Percentiles rank a stretch among this genome's conserved stretches.
phyloP scores from a whole-genome alignment of 1,140 invertebrate species.

The Homalodisca vitripennis region DNA sequence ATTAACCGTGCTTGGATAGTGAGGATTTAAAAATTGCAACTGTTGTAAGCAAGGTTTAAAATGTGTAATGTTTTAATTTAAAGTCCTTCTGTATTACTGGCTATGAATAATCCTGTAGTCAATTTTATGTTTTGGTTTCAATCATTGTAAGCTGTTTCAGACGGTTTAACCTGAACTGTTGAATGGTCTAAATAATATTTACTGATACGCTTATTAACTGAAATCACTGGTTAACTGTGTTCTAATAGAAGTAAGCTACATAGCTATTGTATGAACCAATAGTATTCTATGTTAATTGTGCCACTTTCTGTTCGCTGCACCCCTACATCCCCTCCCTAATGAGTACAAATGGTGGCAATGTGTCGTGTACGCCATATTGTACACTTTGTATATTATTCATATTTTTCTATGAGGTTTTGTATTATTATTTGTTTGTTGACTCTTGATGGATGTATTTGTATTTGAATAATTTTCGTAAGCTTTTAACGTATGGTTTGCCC shows the following conservation, averaged over 20 bases:
- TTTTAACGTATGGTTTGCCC: too few relatives aligned
- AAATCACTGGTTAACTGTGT: conserved; percentile 19
- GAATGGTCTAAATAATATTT: conserved; percentile 24
- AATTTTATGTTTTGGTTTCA: too few relatives aligned
- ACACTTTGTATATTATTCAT: conserved; percentile 3
- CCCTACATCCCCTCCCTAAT: background rate
- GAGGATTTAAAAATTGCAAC: too few relatives aligned
- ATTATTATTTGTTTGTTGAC: conserved; percentile 1
- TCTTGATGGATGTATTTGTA: conserved; percentile 1
- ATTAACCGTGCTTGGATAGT: too few relatives aligned
- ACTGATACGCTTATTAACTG: conserved; percentile 23
- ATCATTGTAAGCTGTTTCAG: conserved; percentile 19
- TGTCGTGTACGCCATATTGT: background rate
- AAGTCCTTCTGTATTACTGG: too few relatives aligned
- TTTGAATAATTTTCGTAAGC: conserved; percentile 1
- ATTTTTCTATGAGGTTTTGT: conserved; percentile 16
- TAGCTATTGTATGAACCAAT: background rate
- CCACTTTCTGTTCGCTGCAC: conserved; percentile 2
- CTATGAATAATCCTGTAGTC: too few relatives aligned
- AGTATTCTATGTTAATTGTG: background rate
- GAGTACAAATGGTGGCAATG: conserved; percentile 3
- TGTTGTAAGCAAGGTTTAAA: too few relatives aligned
- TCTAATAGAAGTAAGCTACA: conserved; percentile 8
- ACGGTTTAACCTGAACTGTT: conserved; percentile 11
- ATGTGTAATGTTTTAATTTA: too few relatives aligned